Base-by-base conservation (phyloP, 2,888 invertebrate species). In the Ctenicera cuprea region DNA sequence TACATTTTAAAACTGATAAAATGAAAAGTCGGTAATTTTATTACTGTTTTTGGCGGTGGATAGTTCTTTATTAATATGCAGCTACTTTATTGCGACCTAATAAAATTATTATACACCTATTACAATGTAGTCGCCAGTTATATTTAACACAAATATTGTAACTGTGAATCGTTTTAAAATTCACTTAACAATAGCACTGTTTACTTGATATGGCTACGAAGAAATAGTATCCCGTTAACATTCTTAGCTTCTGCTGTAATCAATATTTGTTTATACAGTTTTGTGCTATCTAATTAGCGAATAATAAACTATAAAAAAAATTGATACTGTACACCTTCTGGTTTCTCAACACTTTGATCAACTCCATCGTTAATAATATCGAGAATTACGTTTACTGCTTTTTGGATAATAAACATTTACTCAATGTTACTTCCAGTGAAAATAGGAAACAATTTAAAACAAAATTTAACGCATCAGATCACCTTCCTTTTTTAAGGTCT, bases 161-260 rank as follows among this genome's bases (percentile, higher is more conserved):
- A 73, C 73, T 68, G 73, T 73, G 62, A 73, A 73, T 52, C 54
- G 63, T 68, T 63, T 73, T 73, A 67, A 61, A 68, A 67, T 73
- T 73, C 73, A 63, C 37, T 68, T 63, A 45, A 62, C 62, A 68
- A 63, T 52, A 33, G 54, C 41, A 18, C 62, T 63, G 61, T 64
- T 63, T 62, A 41, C 73, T 68, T 54, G 50, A 67, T 68, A 63
- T 57, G 73, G 73, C 41, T 48, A 66, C 65, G 59, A 22, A 65
- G 33, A 71, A 18, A 59, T 50, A 67, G 43, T 37, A 30, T 62
- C 26, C 73, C 73, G 73, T 73, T 73, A 73, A 63, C 73, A 73
- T 73, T 73, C 73, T 71, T 65, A 16, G 43, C 59, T 59, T 38
- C 59, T 41, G 59, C 22, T n/a, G 22, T 9, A 59, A 59, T 38